phyloP scores from a whole-genome alignment of 2,113 vertebrate species.

The Ahaetulla prasina region DNA sequence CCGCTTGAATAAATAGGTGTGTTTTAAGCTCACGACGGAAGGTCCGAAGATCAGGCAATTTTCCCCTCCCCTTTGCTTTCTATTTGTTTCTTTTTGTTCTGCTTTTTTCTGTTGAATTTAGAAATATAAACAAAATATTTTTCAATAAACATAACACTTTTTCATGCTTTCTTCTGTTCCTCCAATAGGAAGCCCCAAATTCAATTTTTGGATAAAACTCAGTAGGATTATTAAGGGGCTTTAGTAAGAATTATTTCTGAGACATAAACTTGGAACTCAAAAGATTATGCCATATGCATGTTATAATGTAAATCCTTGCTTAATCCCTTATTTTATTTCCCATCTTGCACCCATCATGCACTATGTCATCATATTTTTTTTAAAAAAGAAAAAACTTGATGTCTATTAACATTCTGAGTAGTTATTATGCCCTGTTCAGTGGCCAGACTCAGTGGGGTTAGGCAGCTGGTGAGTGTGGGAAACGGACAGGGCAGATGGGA shows the following conservation, averaged over 20 bases:
- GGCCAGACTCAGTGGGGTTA: background rate
- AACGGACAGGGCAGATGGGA: constrained; percentile 20
- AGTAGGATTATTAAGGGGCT: background rate
- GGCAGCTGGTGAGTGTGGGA: constrained; percentile 29
- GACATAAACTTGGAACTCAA: background rate
- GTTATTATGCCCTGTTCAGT: background rate
- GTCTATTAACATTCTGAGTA: background rate
- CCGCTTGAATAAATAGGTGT: no score
- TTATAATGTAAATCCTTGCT: background rate
- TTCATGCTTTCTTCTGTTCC: background rate
- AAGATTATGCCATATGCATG: background rate
- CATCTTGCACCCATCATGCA: no score
- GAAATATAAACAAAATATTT: background rate
- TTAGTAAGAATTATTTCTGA: background rate
- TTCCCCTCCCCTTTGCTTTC: background rate
- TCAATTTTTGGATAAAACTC: background rate
- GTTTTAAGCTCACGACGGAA: no score
- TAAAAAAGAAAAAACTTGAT: background rate
- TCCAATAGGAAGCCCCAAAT: no score
- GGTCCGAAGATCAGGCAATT: no score
- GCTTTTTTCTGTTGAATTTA: background rate
- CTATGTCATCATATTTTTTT: background rate
- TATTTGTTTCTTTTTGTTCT: background rate
- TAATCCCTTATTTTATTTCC: background rate
- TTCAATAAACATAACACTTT: background rate